These are phyloP conservation scores for Mus caroli DNA, from an alignment of 2,797 vertebrate genomes.

Conservation along the genomic window DNA sequence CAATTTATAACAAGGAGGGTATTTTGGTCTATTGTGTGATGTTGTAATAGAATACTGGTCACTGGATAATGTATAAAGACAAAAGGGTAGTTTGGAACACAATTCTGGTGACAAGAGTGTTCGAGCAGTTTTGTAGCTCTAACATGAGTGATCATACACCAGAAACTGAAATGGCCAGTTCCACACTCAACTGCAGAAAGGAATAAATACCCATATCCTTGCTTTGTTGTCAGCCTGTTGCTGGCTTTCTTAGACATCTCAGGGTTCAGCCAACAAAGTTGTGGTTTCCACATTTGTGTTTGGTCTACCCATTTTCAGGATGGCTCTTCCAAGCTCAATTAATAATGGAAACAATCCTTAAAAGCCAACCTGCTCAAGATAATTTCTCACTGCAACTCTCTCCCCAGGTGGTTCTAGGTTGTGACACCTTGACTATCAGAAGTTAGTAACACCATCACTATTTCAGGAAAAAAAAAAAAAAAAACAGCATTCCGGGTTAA, in stretches of 20 bases:
- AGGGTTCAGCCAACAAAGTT: background rate
- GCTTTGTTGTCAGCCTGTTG: background rate
- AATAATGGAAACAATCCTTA: background rate
- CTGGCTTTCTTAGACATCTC: background rate
- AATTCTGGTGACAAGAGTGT: background rate
- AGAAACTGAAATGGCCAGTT: background rate
- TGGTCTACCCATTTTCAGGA: background rate
- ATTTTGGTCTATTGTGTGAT: background rate
- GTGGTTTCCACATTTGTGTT: background rate
- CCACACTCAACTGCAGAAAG: background rate
- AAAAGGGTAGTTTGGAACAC: background rate
- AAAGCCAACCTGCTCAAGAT: background rate
- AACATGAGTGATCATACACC: background rate
- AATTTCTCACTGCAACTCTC: background rate
- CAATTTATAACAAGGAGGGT: background rate
- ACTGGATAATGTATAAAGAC: background rate
- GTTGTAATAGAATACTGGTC: background rate
- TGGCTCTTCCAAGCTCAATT: background rate
- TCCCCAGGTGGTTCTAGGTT: background rate
- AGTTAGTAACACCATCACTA: background rate
- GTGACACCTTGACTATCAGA: no score
- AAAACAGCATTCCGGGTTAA: conserved; percentile 9
- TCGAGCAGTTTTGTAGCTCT: background rate
- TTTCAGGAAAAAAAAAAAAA: background rate
- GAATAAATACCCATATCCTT: background rate